Percentiles rank a stretch among this genome's conserved stretches.
These are phyloP conservation scores for Hirundo rustica DNA, from an alignment of 2,797 vertebrate species.

Conservation along the genomic window DNA sequence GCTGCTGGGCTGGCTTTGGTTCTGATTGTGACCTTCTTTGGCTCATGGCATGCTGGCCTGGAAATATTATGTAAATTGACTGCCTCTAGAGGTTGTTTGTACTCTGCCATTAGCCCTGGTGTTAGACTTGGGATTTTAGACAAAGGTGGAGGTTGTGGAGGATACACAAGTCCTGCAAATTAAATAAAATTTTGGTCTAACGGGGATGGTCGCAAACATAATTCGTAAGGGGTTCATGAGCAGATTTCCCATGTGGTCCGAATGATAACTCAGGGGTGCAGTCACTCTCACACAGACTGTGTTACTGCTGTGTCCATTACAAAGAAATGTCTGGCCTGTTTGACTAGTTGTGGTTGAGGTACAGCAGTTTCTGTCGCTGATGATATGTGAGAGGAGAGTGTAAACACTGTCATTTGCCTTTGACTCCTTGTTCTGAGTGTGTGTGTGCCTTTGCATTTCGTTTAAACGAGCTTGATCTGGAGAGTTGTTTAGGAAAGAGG, in stretches of 20 bases:
- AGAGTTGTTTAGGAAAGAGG: not conserved
- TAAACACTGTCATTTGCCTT: constrained; percentile 32
- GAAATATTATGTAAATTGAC: not conserved
- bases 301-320: not conserved
- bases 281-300: not conserved
- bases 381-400: constrained; percentile 18
- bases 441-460: not conserved
- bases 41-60: not conserved
- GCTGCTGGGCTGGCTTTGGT: not conserved
- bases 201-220: not conserved
- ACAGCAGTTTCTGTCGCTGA: constrained; percentile 8
- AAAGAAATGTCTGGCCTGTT: constrained; percentile 25
- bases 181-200: not conserved
- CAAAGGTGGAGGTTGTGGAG: not conserved
- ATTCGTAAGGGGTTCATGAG: not conserved
- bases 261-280: not conserved
- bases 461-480: not conserved
- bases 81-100: not conserved
- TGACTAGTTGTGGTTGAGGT: constrained; percentile 36
- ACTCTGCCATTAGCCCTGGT: not conserved
- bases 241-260: not conserved
- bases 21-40: not conserved
- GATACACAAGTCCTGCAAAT: not conserved
- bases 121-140: not conserved
- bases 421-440: not conserved